Evolutionary conservation across 1,140 invertebrate genomes (phyloP).

Genomic region (Anoplophora glabripennis): DNA sequence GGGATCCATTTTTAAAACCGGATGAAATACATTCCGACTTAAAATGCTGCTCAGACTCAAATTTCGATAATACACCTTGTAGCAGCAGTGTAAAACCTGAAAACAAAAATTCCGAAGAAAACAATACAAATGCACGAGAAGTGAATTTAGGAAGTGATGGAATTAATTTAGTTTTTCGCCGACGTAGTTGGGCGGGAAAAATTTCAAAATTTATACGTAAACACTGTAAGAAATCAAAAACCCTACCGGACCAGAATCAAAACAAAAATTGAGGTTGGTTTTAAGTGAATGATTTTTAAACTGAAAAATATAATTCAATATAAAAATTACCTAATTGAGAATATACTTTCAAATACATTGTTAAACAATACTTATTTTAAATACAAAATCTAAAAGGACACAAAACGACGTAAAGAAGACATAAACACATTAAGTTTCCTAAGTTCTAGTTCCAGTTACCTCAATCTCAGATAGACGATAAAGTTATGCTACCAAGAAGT

Average conservation of each 20-base stretch:
- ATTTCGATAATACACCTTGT: conserved; percentile 8
- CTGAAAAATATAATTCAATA: not conserved
- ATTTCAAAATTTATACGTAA: conserved; percentile 36
- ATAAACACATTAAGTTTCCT: not conserved
- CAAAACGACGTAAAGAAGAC: not conserved
- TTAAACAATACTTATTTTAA: not conserved
- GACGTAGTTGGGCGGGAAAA: conserved; percentile 32
- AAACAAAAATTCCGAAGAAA: too few species aligned
- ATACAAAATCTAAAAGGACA: not conserved
- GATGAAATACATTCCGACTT: conserved; percentile 14
- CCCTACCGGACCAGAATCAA: not conserved
- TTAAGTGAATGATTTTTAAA: conserved; percentile 8
- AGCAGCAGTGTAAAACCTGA: not conserved
- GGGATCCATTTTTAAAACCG: conserved; percentile 37
- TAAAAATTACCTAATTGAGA: not conserved
- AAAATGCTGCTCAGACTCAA: conserved; percentile 23
- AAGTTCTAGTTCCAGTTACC: too few species aligned
- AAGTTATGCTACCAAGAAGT: too few species aligned
- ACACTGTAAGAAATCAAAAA: conserved; percentile 22
- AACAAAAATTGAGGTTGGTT: conserved; percentile 23
- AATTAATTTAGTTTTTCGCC: conserved; percentile 10
- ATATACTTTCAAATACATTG: not conserved
- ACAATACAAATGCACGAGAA: too few species aligned
- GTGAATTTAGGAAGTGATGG: not conserved
- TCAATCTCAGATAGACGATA: too few species aligned